Conservation (phyloP, 2,797 vertebrate species). For the Acanthurus leucopareius region DNA sequence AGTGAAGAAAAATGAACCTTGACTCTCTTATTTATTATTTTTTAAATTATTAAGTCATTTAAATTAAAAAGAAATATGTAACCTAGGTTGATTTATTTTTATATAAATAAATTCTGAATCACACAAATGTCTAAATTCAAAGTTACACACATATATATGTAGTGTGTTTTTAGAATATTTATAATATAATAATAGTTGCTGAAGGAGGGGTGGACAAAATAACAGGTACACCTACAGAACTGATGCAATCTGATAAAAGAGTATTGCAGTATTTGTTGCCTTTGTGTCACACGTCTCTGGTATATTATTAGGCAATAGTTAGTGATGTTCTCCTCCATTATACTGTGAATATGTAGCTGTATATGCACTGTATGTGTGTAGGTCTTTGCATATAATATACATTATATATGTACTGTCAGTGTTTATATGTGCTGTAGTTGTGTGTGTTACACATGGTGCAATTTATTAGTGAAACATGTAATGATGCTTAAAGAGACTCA, state of each 20-base stretch:
- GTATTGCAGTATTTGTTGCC: conserved; percentile 27
- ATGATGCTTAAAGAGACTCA: not conserved
- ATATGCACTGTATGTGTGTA: not conserved
- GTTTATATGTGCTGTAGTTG: not conserved
- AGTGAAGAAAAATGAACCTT: not conserved
- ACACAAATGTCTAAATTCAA: not conserved
- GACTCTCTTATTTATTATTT: too few relatives aligned
- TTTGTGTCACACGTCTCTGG: conserved; percentile 43
- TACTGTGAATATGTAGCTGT: conserved; percentile 23
- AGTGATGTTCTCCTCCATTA: conserved; percentile 18
- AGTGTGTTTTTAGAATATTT: not conserved
- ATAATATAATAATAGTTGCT: not conserved
- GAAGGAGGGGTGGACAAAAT: conserved; percentile 16
- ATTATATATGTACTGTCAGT: not conserved
- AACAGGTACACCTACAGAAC: conserved; percentile 24
- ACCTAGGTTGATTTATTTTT: not conserved
- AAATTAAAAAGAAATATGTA: too few relatives aligned
- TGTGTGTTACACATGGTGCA: conserved; percentile 4
- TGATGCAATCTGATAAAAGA: conserved; percentile 3
- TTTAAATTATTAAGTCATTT: too few relatives aligned
- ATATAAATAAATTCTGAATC: not conserved
- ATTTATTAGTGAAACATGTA: not conserved
- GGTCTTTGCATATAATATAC: too few relatives aligned
- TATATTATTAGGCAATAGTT: conserved; percentile 6
- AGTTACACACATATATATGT: not conserved